phyloP scores from a whole-genome alignment of 2,113 vertebrate species.

The Lampris megalopsis region DNA sequence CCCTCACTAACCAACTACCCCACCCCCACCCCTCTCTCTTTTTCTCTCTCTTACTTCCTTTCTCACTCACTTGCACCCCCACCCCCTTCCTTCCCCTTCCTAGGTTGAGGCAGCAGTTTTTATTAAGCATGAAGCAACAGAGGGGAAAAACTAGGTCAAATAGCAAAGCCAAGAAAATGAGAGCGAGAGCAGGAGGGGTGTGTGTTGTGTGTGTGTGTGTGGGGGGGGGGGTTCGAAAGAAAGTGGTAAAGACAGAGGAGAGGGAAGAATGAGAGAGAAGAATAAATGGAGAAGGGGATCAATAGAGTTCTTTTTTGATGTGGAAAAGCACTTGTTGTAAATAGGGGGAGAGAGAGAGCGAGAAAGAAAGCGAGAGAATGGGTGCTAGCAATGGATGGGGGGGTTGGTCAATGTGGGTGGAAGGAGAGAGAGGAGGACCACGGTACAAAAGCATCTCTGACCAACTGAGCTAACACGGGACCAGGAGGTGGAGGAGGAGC shows the following conservation, averaged over 20 bases:
- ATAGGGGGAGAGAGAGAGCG: neutral
- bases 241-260: neutral
- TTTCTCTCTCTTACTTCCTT: constrained; percentile 8
- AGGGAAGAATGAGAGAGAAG: constrained; percentile 22
- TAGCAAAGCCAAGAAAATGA: constrained; percentile 56
- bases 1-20: neutral
- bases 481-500: neutral
- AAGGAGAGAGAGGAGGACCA: constrained; percentile 11
- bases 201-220: neutral
- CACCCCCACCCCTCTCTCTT: neutral
- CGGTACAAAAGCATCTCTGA: constrained; percentile 29
- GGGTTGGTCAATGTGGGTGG: constrained; percentile 21
- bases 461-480: constrained; percentile 43
- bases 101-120: constrained; percentile 56
- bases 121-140: constrained; percentile 61
- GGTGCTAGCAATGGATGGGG: constrained; percentile 8
- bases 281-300: constrained; percentile 38
- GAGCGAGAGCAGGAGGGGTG: constrained; percentile 18
- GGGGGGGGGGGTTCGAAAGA: neutral
- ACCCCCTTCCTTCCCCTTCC: neutral
- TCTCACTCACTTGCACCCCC: neutral
- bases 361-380: constrained; percentile 14
- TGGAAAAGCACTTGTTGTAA: constrained; percentile 30
- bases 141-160: constrained; percentile 73
- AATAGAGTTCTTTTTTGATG: constrained; percentile 11